phyloP scores from a whole-genome alignment of 1,140 invertebrate genomes.

The Panonychus citri region DNA sequence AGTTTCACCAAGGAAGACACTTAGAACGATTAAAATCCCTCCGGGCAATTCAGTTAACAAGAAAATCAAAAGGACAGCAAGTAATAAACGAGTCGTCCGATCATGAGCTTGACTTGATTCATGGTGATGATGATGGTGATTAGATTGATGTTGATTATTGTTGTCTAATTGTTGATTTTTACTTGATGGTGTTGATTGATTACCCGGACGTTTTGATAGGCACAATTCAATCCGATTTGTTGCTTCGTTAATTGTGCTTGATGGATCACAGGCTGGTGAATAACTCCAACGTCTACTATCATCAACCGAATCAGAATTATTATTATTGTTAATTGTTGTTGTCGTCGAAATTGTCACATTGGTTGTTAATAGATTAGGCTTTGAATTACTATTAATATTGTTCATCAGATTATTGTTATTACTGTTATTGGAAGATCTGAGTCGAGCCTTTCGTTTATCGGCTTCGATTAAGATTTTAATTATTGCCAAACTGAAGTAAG shows the following conservation, averaged over 20 bases:
- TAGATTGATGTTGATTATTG: not conserved
- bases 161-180: too few relatives aligned
- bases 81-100: conserved; percentile 65
- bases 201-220: too few relatives aligned
- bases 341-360: not conserved
- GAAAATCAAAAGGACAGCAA: conserved; percentile 44
- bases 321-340: not conserved
- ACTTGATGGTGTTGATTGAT: not conserved
- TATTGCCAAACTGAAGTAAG: conserved; percentile 51
- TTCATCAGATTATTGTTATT: too few relatives aligned
- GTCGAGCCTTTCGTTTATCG: conserved; percentile 5
- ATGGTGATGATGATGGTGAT: not conserved
- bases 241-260: too few relatives aligned
- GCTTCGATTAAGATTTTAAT: conserved; percentile 18
- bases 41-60: conserved; percentile 40
- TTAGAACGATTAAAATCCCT: conserved; percentile 53
- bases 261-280: not conserved
- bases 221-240: too few relatives aligned
- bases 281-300: not conserved
- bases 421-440: not conserved
- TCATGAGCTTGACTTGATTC: conserved; percentile 23
- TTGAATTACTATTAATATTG: not conserved
- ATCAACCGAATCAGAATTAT: not conserved
- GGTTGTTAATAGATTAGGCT: not conserved
- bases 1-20: conserved; percentile 33